Conservation (phyloP, 2,797 vertebrate species). For the Margarornis squamiger region DNA sequence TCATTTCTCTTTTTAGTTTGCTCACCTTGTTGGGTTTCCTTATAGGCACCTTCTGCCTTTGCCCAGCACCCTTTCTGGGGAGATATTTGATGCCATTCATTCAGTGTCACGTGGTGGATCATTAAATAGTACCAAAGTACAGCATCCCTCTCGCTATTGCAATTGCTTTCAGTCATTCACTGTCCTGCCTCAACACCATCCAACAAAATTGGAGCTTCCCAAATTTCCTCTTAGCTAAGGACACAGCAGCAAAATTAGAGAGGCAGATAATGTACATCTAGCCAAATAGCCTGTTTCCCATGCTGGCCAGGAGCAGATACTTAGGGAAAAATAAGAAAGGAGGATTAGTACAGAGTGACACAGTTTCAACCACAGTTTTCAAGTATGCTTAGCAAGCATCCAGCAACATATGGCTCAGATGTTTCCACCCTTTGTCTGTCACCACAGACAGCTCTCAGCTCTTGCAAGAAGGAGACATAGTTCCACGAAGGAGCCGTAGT, state of each 20-base stretch:
- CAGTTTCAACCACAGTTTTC: background rate
- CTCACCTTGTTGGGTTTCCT: background rate
- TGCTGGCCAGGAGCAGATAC: background rate
- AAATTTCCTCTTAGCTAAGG: background rate
- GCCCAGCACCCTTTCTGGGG: background rate
- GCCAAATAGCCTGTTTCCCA: background rate
- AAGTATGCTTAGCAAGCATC: background rate
- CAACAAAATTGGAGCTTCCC: background rate
- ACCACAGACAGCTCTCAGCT: slow-evolving; percentile 20
- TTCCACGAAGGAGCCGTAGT: slow-evolving; percentile 73
- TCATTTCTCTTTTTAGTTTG: background rate
- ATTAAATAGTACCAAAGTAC: background rate
- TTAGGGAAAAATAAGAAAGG: background rate
- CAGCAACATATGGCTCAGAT: background rate
- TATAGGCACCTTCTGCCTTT: background rate
- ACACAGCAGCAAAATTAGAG: background rate
- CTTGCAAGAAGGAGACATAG: slow-evolving; percentile 83
- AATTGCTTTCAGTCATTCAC: background rate
- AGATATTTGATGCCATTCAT: background rate
- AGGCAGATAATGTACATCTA: background rate
- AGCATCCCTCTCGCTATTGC: background rate
- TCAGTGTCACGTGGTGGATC: background rate
- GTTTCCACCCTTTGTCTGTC: background rate
- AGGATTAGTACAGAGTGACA: background rate
- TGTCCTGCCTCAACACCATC: background rate